These are phyloP conservation scores for Sphyrna mokarran DNA, from an alignment of 2,113 vertebrate species.

Conservation along the genomic window DNA sequence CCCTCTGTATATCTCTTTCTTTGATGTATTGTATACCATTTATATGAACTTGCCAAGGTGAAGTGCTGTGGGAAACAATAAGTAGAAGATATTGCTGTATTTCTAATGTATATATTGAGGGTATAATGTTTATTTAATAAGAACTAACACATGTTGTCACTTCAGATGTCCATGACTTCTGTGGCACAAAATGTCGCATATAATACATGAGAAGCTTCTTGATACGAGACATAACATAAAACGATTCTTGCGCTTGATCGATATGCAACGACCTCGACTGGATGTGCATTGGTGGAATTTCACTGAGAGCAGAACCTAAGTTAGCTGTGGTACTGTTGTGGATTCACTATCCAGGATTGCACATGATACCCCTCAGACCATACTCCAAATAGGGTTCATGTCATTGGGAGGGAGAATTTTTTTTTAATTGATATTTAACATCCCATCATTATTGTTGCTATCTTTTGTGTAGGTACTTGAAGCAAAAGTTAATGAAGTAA, in stretches of 20 bases:
- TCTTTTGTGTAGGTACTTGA: constrained; percentile 55
- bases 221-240: not conserved
- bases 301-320: not conserved
- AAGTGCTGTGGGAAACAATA: not conserved
- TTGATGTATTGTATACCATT: not conserved
- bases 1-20: not conserved
- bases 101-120: not conserved
- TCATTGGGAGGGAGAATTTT: not conserved
- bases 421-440: not conserved
- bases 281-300: not conserved
- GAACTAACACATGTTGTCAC: not conserved
- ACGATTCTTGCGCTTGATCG: not conserved
- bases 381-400: not conserved
- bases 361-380: not conserved
- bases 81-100: not conserved
- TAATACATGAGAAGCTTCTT: no score
- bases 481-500: constrained; percentile 70
- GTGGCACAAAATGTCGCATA: not conserved
- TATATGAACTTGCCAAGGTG: not conserved
- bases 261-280: not conserved
- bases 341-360: not conserved
- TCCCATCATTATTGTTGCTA: not conserved
- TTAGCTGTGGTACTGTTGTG: no score
- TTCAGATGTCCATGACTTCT: not conserved
- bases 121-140: not conserved